Evolutionary conservation across 2,113 vertebrate species (phyloP), one percentile per base, ranked within the genome.

Genomic region (Trinectes maculatus): DNA sequence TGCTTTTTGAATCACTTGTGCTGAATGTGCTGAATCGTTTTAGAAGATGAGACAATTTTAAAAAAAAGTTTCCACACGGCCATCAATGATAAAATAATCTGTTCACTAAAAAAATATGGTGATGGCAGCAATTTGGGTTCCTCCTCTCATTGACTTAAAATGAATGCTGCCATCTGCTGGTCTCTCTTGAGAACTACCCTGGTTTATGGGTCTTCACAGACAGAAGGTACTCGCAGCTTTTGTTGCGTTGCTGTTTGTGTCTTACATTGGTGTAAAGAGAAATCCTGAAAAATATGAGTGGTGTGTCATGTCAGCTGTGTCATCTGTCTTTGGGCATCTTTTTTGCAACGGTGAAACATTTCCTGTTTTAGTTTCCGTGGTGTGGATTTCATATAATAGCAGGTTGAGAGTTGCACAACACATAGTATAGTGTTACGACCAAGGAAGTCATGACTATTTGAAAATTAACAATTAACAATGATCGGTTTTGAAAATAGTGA

Each of bases 131-230:
- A 0, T 40, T 22, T 43, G 6, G 16, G 7, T 52, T 22, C 7
- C 9, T n/a, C 1, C 15, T 24, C 37, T 54, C 69, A 60, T 70
- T 73, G 28, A 73, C 59, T 70, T 29, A 1, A 33, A 64, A 9
- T 76, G 18, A 71, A 54, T 83, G 62, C 77, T 84, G 86, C 86
- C 86, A 83, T 26, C 89, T 91, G 72, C 80, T 87, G 89, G 72
- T 40, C 21, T 2, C 31, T 63, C 10, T 10, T 39, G 9, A 25
- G 42, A 51, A 31, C 21, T 1, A 40, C 24, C 4, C 63, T 44
- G 1, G 6, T 49, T n/a, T 6, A 12, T 43, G 11, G 4, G 26
- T 63, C 12, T 19, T 5, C 10, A 24, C 5, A 3, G 3, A 6
- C 39, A 16, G 16, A 21, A 29, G 8, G 19, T 24, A 12, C 21